Percentiles rank a stretch among this genome's conserved stretches.
These are phyloP conservation scores for Acleris laterana DNA, from an alignment of 2,888 invertebrate genomes.

Conservation along the genomic window DNA sequence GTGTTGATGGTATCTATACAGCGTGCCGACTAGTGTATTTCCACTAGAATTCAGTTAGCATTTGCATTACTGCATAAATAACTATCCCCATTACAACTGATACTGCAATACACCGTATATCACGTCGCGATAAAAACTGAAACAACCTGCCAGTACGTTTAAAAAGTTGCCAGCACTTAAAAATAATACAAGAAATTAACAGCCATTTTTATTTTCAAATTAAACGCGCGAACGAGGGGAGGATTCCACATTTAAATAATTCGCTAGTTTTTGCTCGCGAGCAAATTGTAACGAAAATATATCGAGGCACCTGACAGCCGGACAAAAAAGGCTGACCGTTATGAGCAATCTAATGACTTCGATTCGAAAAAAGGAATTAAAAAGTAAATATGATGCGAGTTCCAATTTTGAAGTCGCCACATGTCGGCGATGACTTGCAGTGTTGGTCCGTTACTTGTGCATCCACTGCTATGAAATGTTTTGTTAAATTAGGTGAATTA, in stretches of 20 bases:
- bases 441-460: slow-evolving; percentile 38
- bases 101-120: slow-evolving; percentile 28
- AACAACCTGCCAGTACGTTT: slow-evolving; percentile 41
- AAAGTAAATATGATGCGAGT: slow-evolving; percentile 68
- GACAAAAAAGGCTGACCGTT: slow-evolving; percentile 73
- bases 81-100: slow-evolving; percentile 27
- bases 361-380: slow-evolving; percentile 63
- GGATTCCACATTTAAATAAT: slow-evolving; percentile 50
- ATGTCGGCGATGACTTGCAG: slow-evolving; percentile 79
- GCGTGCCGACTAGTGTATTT: slow-evolving; percentile 12
- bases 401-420: slow-evolving; percentile 74
- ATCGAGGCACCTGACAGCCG: slow-evolving; percentile 60
- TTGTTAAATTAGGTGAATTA: slow-evolving; percentile 18
- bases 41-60: slow-evolving; percentile 18
- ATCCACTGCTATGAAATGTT: slow-evolving; percentile 30
- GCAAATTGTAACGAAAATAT: slow-evolving; percentile 57
- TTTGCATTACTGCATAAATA: slow-evolving; percentile 29
- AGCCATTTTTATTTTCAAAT: slow-evolving; percentile 44
- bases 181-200: slow-evolving; percentile 46
- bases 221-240: slow-evolving; percentile 47
- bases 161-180: slow-evolving; percentile 43
- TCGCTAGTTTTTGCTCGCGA: slow-evolving; percentile 54
- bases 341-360: slow-evolving; percentile 77
- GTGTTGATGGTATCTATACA: slow-evolving; percentile 22
- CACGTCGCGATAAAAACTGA: slow-evolving; percentile 27